Conservation (phyloP, 1,140 invertebrate species). For the Antheraea mylitta region DNA sequence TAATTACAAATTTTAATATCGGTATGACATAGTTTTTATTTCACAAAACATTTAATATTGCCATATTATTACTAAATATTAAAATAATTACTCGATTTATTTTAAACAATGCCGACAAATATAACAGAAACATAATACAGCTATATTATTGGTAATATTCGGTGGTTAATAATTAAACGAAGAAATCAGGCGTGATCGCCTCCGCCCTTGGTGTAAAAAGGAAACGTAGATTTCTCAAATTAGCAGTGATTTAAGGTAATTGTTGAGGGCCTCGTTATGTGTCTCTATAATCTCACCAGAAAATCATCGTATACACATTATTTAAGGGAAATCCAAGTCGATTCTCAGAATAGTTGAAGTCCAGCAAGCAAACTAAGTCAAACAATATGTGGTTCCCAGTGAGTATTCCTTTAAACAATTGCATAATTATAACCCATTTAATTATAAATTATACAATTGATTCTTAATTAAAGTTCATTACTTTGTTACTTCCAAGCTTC, state of each 20-base stretch:
- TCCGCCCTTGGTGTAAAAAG: conserved; percentile 34
- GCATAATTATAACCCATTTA: no score
- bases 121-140: neutral
- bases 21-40: no score
- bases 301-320: conserved; percentile 22
- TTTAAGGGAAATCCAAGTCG: conserved; percentile 14
- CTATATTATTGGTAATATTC: neutral
- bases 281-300: conserved; percentile 31
- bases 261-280: conserved; percentile 18
- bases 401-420: conserved; percentile 10
- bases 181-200: conserved; percentile 26
- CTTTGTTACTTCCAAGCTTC: no score
- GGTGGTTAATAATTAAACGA: neutral
- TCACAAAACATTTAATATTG: no score
- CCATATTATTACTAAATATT: no score
- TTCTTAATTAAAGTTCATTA: no score
- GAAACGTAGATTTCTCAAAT: conserved; percentile 32
- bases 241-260: conserved; percentile 23
- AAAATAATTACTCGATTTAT: no score
- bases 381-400: conserved; percentile 43
- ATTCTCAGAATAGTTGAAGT: conserved; percentile 29
- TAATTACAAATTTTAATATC: no score
- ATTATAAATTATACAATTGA: no score
- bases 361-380: conserved; percentile 26
- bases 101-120: neutral